These are phyloP conservation scores for Pogonocichla stellata DNA, from an alignment of 2,113 vertebrate species.

Conservation along the genomic window DNA sequence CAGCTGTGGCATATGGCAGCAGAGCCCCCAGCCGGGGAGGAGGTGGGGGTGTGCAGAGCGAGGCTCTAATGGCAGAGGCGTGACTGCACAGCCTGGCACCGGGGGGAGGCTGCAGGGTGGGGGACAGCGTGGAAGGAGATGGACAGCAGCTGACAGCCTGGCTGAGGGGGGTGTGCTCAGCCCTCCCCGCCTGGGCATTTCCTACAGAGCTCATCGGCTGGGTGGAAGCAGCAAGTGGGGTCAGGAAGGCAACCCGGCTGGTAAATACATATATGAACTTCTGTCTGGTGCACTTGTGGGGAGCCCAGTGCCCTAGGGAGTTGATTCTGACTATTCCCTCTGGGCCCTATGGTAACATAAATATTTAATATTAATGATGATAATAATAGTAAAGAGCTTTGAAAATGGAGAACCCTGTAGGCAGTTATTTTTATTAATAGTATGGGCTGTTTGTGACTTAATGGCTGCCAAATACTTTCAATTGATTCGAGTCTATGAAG, in stretches of 20 bases:
- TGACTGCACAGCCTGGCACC: background rate
- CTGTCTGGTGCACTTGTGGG: background rate
- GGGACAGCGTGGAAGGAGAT: background rate
- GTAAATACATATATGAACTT: background rate
- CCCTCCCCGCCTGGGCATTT: rapidly evolving
- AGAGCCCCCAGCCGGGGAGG: background rate
- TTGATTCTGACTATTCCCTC: background rate
- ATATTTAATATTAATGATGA: background rate
- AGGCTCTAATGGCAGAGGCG: background rate
- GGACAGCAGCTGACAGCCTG: rapidly evolving
- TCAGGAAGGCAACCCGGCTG: rapidly evolving
- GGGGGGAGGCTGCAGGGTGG: rapidly evolving
- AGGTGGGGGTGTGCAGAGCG: background rate
- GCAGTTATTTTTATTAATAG: constrained; percentile 20
- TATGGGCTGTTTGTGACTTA: background rate
- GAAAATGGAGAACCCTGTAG: background rate
- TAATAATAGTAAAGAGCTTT: constrained; percentile 16
- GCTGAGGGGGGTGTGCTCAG: background rate
- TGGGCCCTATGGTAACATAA: background rate
- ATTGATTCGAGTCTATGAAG: background rate
- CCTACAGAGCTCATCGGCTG: rapidly evolving
- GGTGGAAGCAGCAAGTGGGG: background rate
- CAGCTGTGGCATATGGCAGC: background rate
- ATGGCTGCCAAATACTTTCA: background rate
- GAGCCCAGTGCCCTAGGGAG: background rate